These are phyloP conservation scores for Dendrocincla fuliginosa DNA, from an alignment of 2,797 vertebrate genomes.

Conservation along the genomic window DNA sequence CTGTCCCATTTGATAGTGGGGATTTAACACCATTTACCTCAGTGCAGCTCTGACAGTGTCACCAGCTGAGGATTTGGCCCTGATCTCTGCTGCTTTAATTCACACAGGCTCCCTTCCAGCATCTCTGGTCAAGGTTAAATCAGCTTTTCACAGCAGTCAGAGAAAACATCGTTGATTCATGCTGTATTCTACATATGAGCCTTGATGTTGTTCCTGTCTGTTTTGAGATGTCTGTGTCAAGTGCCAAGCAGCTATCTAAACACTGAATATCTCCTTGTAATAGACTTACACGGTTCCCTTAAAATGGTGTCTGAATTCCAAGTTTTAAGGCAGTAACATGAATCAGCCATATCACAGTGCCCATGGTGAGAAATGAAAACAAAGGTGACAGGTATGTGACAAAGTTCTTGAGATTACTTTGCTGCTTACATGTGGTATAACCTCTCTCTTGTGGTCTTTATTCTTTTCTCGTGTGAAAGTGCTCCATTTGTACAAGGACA, in stretches of 20 bases:
- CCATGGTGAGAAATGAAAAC: background rate
- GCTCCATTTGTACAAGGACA: background rate
- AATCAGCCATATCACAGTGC: background rate
- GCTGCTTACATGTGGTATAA: background rate
- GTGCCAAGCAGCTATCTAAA: constrained; percentile 37
- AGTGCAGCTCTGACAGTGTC: background rate
- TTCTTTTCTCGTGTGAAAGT: background rate
- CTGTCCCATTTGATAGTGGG: background rate
- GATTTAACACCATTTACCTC: constrained; percentile 10
- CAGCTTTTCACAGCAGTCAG: constrained; percentile 35
- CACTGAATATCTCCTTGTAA: background rate
- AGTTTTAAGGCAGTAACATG: background rate
- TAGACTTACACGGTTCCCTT: background rate
- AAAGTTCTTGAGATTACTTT: background rate
- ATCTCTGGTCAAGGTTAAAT: constrained; percentile 48
- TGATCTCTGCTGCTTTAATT: constrained; percentile 46
- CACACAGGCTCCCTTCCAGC: constrained; percentile 30
- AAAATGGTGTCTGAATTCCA: constrained; percentile 1
- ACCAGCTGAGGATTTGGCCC: constrained; percentile 42
- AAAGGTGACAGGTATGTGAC: background rate
- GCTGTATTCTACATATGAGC: background rate
- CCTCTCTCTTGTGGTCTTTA: background rate
- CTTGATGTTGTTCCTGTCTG: background rate
- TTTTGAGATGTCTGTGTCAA: background rate
- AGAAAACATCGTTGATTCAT: background rate